Conservation (phyloP, 2,797 vertebrate species). For the Sebastolobus alascanus region DNA sequence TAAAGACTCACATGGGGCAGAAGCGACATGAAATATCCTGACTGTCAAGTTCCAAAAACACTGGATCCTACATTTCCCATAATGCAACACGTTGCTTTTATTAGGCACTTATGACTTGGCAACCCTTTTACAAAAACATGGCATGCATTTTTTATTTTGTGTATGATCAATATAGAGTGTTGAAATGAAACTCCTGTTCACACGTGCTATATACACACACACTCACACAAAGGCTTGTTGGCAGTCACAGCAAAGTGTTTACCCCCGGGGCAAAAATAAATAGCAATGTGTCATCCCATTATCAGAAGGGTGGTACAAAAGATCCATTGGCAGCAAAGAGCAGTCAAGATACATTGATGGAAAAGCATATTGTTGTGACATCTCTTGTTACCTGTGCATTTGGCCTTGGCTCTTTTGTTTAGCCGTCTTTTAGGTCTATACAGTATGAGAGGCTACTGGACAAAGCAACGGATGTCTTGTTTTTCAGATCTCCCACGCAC, state of each 20-base stretch:
- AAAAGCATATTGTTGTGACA: constrained; percentile 14
- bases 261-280: constrained; percentile 8
- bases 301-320: neutral
- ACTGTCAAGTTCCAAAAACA: neutral
- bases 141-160: neutral
- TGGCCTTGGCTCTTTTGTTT: constrained; percentile 18
- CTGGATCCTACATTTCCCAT: neutral
- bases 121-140: neutral
- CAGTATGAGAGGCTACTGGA: neutral
- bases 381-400: constrained; percentile 19
- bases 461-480: constrained; percentile 40
- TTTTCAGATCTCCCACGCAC: constrained; percentile 34
- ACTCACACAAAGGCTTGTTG: neutral
- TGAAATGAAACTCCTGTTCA: neutral
- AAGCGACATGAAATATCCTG: neutral
- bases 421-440: neutral
- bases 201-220: neutral
- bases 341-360: constrained; percentile 3
- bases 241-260: constrained; percentile 15
- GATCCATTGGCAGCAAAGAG: constrained; percentile 3
- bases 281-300: constrained; percentile 10
- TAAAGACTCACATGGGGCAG: neutral
- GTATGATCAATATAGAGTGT: constrained; percentile 1
- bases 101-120: neutral
- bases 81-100: neutral